These are phyloP conservation scores for Propithecus deckenii DNA, from an alignment of 2,797 vertebrate genomes.

Conservation along the genomic window DNA sequence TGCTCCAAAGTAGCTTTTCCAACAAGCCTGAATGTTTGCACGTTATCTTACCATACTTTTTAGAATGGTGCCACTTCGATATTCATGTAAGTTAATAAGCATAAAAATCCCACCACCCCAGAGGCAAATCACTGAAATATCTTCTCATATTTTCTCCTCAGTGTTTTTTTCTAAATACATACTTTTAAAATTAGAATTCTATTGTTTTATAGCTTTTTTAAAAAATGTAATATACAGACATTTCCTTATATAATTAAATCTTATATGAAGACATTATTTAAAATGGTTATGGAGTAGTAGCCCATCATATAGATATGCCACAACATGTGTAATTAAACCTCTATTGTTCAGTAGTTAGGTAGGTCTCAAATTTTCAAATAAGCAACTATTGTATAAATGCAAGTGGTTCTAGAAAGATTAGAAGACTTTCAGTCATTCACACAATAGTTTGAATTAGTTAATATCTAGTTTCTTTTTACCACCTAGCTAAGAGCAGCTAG, in stretches of 20 bases:
- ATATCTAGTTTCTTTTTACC: neutral
- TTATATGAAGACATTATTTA: neutral
- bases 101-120: neutral
- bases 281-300: neutral
- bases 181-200: conserved; percentile 23
- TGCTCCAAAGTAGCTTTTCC: neutral
- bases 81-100: neutral
- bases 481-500: neutral
- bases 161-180: neutral
- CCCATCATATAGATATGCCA: neutral
- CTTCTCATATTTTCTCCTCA: neutral
- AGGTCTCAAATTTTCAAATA: neutral
- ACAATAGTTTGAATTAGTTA: neutral
- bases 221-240: neutral
- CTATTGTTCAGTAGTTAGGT: neutral
- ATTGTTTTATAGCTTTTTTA: neutral
- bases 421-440: neutral
- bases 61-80: neutral
- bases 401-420: neutral
- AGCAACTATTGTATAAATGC: neutral
- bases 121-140: neutral
- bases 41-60: neutral
- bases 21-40: neutral
- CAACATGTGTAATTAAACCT: neutral
- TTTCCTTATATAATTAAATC: neutral